Evolutionary conservation across 2,888 invertebrate genomes (phyloP).

Genomic region (Thysanoteuthis rhombus): DNA sequence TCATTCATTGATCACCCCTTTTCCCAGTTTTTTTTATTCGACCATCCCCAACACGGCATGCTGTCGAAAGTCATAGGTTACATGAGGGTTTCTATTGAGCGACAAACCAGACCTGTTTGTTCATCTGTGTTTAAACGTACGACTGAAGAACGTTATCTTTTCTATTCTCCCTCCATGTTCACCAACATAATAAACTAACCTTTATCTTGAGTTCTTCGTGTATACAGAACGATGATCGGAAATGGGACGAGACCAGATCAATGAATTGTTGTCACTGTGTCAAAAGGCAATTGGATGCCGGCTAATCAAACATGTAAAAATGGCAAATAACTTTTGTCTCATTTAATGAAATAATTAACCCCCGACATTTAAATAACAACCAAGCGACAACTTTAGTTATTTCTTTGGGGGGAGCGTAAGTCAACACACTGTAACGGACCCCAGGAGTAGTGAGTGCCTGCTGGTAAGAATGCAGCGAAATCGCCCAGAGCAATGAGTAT

Average conservation of each 20-base stretch:
- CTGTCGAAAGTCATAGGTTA: no score
- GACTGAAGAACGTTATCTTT: not conserved
- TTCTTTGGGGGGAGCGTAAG: not conserved
- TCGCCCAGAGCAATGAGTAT: not conserved
- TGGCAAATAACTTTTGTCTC: not conserved
- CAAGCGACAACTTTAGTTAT: not conserved
- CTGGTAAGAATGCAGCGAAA: not conserved
- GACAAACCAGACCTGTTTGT: no score
- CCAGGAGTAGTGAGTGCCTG: not conserved
- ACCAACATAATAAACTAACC: not conserved
- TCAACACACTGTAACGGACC: not conserved
- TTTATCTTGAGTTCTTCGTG: not conserved
- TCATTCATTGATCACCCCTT: no score
- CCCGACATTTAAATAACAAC: not conserved
- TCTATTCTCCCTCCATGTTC: not conserved
- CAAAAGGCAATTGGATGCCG: not conserved
- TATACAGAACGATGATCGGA: not conserved
- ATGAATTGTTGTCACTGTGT: not conserved
- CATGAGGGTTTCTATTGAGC: no score
- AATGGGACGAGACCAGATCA: not conserved
- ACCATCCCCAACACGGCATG: no score
- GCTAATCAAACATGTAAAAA: not conserved
- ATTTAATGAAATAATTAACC: constrained; percentile 12
- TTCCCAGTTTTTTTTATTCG: no score
- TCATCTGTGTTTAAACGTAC: not conserved